These are phyloP conservation scores for Sinotaia quadrata DNA, from an alignment of 2,888 invertebrate species.

Conservation along the genomic window DNA sequence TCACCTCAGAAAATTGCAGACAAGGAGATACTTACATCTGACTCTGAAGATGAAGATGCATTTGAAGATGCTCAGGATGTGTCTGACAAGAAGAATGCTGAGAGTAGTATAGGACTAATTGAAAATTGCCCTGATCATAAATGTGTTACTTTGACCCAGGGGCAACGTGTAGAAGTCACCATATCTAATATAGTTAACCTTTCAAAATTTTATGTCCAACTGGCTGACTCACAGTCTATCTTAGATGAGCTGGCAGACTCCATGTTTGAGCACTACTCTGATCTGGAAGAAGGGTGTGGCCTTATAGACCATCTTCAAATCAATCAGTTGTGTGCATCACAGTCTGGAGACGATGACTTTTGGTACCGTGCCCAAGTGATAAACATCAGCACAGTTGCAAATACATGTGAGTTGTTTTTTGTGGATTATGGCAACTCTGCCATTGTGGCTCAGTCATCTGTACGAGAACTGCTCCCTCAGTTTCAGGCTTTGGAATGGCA, in stretches of 20 bases:
- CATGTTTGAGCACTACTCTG: constrained; percentile 56
- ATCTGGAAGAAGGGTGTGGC: no score
- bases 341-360: constrained; percentile 63
- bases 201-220: constrained; percentile 56
- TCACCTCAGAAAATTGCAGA: no score
- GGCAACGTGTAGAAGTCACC: constrained; percentile 44
- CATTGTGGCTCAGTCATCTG: constrained; percentile 42
- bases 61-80: no score
- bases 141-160: constrained; percentile 20
- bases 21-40: no score
- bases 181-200: constrained; percentile 51
- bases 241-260: constrained; percentile 51
- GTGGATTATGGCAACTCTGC: constrained; percentile 69
- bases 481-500: constrained; percentile 57
- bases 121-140: no score
- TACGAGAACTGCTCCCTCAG: constrained; percentile 54
- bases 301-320: no score
- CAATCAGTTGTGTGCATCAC: constrained; percentile 51
- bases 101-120: no score
- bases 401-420: constrained; percentile 51
- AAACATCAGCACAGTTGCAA: constrained; percentile 30
- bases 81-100: no score
- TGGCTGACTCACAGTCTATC: constrained; percentile 38
- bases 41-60: no score
- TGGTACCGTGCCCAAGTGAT: constrained; percentile 61